Base-by-base conservation (phyloP, 2,113 vertebrate genomes). In the Motacilla alba region DNA sequence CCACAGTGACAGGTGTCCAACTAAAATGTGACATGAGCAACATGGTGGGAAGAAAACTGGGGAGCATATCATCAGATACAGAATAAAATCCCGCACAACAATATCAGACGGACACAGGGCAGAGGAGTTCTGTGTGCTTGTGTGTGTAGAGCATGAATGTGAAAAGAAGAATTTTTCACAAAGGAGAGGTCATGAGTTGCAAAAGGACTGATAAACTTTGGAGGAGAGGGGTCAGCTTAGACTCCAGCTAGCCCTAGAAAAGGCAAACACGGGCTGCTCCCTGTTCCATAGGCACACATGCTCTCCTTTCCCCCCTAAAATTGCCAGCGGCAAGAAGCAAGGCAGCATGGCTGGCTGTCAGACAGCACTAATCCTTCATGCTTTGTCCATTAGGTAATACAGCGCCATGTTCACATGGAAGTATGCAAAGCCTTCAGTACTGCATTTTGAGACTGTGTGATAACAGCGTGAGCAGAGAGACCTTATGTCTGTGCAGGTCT, bases 261-360 rank as follows among this genome's bases (percentile, higher is more conserved):
- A 59, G 19, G 22, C 0, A 0, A 74, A n/a, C n/a, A 41, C 1
- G 0, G 90, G 43, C 18, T 55, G 55, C 23, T 83, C 31, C n/a
- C 28, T 55, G 4, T 15, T 67, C 27, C 4, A 1, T 2, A 35
- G 41, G 33, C 19, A 78, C n/a, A 70, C 27, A 11, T 6, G 14
- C 15, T 23, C 69, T 58, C 43, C 52, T 35, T 58, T 27, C 4
- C n/a, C 13, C 19, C 5, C 15, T 49, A 53, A 63, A 81, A 56
- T 1, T 46, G 43, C 22, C 39, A 41, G 15, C 4, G 52, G 43
- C 23, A 76, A 83, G 41, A 68, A 70, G 22, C n/a, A 58, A 35
- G 8, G 18, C 22, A 67, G 20, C 30, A 67, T 35, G 23, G 16
- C 58, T 12, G 28, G 9, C 14, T 19, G 24, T 43, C 69, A 82